Evolutionary conservation across 2,888 invertebrate species (phyloP).

Genomic region (Cephus runcator): DNA sequence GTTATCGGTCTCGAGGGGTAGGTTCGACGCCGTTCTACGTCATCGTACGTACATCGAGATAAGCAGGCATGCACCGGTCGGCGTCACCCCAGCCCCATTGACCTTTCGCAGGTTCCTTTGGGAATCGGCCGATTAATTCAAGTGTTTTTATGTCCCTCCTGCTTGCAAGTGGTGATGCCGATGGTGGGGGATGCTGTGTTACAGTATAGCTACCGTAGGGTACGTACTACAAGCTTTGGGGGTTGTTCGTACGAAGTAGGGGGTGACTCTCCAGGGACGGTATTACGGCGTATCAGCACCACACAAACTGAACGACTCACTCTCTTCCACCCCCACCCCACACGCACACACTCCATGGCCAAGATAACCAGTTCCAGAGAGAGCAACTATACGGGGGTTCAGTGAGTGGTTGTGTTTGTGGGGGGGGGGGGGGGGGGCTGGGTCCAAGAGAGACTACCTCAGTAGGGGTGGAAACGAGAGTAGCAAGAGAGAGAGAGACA

Average conservation of each 20-base stretch:
- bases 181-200: slow-evolving; percentile 24
- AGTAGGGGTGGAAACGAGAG: slow-evolving; percentile 8
- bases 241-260: slow-evolving; percentile 11
- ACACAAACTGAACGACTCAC: slow-evolving; percentile 54
- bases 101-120: slow-evolving; percentile 62
- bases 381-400: not conserved
- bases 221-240: slow-evolving; percentile 28
- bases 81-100: slow-evolving; percentile 48
- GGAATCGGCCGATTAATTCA: slow-evolving; percentile 64
- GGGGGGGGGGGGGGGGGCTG: slow-evolving; percentile 22
- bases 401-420: slow-evolving; percentile 26
- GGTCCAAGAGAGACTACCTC: slow-evolving; percentile 16
- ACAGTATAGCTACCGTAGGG: slow-evolving; percentile 4
- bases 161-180: slow-evolving; percentile 24
- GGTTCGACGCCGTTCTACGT: slow-evolving; percentile 3
- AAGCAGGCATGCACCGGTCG: slow-evolving; percentile 21
- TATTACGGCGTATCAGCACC: slow-evolving; percentile 63
- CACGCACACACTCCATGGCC: not conserved
- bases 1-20: slow-evolving; percentile 25
- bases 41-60: slow-evolving; percentile 32
- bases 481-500: slow-evolving; percentile 13
- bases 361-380: not conserved
- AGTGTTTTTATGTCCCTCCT: slow-evolving; percentile 58
- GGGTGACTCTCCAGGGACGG: slow-evolving; percentile 49
- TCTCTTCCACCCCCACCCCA: slow-evolving; percentile 21